Evolutionary conservation across 1,140 invertebrate species (phyloP).

Genomic region (Lucilia cuprina): DNA sequence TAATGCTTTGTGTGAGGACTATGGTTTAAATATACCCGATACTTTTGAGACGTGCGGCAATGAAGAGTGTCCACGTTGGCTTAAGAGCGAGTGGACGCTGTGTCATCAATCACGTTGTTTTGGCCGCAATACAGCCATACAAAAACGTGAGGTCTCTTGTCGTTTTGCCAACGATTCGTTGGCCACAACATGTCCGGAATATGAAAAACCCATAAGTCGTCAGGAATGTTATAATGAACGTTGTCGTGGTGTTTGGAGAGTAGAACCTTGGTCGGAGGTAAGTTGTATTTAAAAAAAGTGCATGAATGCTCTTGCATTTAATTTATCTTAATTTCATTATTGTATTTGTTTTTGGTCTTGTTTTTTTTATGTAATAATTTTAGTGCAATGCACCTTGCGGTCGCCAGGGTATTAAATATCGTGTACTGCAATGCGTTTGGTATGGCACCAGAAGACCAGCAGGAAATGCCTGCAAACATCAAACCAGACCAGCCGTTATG

Average conservation of each 20-base stretch:
- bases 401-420: conserved; percentile 76
- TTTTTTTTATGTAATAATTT: background rate
- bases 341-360: conserved; percentile 6
- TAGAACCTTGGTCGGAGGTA: conserved; percentile 89
- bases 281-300: conserved; percentile 41
- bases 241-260: conserved; percentile 84
- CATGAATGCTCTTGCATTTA: background rate
- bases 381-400: conserved; percentile 82
- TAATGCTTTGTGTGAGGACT: conserved; percentile 74
- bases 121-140: conserved; percentile 80
- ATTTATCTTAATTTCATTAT: background rate
- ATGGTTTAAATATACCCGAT: conserved; percentile 70
- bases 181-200: conserved; percentile 69
- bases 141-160: conserved; percentile 77
- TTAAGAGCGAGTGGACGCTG: conserved; percentile 72
- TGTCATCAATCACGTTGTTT: conserved; percentile 78
- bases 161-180: conserved; percentile 71
- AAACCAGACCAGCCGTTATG: conserved; percentile 76
- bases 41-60: conserved; percentile 74
- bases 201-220: conserved; percentile 72
- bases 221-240: conserved; percentile 80
- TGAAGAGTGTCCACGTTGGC: conserved; percentile 77
- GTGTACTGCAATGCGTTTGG: conserved; percentile 89
- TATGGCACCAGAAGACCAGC: conserved; percentile 80
- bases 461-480: conserved; percentile 79